A percentile compares a stretch with the other conserved stretches of the same genome.
These are phyloP conservation scores for Papilio elwesi DNA, from an alignment of 2,888 invertebrate species.

Conservation along the genomic window DNA sequence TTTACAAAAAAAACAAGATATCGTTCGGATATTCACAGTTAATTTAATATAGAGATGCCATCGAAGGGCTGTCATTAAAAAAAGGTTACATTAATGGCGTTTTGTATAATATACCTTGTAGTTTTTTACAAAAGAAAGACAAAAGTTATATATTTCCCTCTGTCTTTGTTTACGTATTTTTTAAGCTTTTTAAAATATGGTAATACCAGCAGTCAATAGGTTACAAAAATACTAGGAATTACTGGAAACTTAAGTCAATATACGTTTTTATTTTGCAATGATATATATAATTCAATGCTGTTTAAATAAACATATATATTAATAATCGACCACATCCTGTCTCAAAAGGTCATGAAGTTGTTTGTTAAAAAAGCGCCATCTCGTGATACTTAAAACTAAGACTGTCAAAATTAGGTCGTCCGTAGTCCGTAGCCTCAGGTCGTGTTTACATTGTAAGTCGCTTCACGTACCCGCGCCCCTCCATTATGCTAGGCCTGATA, in stretches of 20 bases:
- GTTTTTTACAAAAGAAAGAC: background rate
- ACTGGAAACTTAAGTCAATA: too few relatives aligned
- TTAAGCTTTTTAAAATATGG: too few relatives aligned
- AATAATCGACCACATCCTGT: background rate
- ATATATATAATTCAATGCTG: background rate
- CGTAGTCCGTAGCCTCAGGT: background rate
- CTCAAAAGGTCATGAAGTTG: background rate
- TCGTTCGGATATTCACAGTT: background rate
- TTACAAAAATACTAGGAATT: background rate
- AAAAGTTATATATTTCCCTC: too few relatives aligned
- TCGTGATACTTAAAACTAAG: background rate
- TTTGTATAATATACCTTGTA: background rate
- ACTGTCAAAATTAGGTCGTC: constrained; percentile 11
- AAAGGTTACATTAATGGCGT: background rate
- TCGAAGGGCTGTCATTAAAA: constrained; percentile 10
- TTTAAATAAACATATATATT: background rate
- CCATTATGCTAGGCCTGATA: constrained; percentile 33
- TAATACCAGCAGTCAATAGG: too few relatives aligned
- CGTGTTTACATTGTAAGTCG: constrained; percentile 13
- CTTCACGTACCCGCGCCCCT: constrained; percentile 28
- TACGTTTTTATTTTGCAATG: too few relatives aligned
- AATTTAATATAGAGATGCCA: background rate
- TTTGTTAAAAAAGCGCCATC: background rate
- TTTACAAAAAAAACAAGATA: background rate
- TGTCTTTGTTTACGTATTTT: too few relatives aligned